phyloP scores from a whole-genome alignment of 1,140 invertebrate genomes.

The Zaprionus ornatus region DNA sequence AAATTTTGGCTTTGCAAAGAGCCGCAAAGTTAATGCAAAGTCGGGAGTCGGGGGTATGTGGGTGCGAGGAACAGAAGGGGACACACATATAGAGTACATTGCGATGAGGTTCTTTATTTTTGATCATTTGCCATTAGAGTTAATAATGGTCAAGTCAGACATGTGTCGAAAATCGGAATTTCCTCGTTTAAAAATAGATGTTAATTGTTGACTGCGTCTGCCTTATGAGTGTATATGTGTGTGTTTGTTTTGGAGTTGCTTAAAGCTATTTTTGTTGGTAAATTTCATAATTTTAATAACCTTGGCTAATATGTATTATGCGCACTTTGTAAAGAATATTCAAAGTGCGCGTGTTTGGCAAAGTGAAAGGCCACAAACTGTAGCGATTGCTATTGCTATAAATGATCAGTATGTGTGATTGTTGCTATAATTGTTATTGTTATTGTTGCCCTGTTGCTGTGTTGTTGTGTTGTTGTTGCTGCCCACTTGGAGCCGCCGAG shows the following conservation, averaged over 20 bases:
- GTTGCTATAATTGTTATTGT: constrained; percentile 17
- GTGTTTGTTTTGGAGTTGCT: constrained; percentile 29
- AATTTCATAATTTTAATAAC: constrained; percentile 72
- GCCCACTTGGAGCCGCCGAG: constrained; percentile 19
- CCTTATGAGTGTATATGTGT: background rate
- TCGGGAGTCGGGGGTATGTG: background rate
- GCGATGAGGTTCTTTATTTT: constrained; percentile 11
- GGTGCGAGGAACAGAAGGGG: constrained; percentile 15
- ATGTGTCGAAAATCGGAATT: constrained; percentile 71
- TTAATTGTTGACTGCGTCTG: constrained; percentile 39
- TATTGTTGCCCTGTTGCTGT: background rate
- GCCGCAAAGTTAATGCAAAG: constrained; percentile 15
- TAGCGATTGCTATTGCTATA: constrained; percentile 69
- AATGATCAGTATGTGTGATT: constrained; percentile 49
- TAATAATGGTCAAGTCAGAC: constrained; percentile 56
- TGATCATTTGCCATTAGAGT: constrained; percentile 32
- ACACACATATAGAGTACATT: background rate
- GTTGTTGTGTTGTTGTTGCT: constrained; percentile 3
- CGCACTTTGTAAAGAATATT: constrained; percentile 75
- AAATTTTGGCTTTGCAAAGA: constrained; percentile 3
- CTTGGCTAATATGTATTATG: constrained; percentile 70
- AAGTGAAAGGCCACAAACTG: constrained; percentile 76
- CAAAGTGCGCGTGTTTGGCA: constrained; percentile 65
- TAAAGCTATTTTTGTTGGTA: constrained; percentile 65
- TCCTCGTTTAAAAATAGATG: constrained; percentile 74